Base-by-base conservation (phyloP, 2,113 vertebrate genomes). In the Macrotus californicus region DNA sequence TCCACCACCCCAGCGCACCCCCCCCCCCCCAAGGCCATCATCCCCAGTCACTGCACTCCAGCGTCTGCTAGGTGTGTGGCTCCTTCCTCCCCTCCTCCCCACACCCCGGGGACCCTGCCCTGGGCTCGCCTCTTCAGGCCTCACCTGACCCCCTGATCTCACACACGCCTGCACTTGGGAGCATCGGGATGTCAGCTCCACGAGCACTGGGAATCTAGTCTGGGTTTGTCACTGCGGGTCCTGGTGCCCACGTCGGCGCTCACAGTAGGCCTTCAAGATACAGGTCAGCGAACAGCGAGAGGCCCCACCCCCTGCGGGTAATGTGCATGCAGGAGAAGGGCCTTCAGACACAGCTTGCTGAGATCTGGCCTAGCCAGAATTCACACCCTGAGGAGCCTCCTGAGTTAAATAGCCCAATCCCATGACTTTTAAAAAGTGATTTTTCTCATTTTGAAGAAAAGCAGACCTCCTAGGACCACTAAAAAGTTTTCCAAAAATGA, bases 311-410 rank as follows among this genome's bases (percentile, higher is more conserved):
- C 9, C 15, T 13, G 4, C 34, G 4, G 67, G 69, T 85, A n/a
- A 36, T 22, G 10, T 0, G n/a, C 26, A 9, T 22, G 1, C 0
- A 0, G 6, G 41, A n/a, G 21, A 77, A 14, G 3, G 21, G 34
- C 12, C 69, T 91, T 34, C 10, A 13, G 39, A 15, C 15, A 12
- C 34, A 48, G 15, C 46, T 24, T 15, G 13, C 24, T 69, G 11
- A 15, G 15, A 19, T 18, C 41, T 22, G 76, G 36, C 18, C 41
- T 3, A 52, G 77, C 80, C 24, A 7, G 0, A 48, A 70, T 13
- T 13, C 24, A 19, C 4, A 6, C 29, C 43, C n/a, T 22, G 21
- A 14, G 5, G 3, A 6, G 19, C 22, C 31, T 56, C 87, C 86
- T 21, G 19, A 39, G 36, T 21, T 39, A 36, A 13, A n/a, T 7